Percentiles rank a stretch among this genome's conserved stretches.
These are phyloP conservation scores for Rhinichthys klamathensis DNA, from an alignment of 2,113 vertebrate species.

Conservation along the genomic window DNA sequence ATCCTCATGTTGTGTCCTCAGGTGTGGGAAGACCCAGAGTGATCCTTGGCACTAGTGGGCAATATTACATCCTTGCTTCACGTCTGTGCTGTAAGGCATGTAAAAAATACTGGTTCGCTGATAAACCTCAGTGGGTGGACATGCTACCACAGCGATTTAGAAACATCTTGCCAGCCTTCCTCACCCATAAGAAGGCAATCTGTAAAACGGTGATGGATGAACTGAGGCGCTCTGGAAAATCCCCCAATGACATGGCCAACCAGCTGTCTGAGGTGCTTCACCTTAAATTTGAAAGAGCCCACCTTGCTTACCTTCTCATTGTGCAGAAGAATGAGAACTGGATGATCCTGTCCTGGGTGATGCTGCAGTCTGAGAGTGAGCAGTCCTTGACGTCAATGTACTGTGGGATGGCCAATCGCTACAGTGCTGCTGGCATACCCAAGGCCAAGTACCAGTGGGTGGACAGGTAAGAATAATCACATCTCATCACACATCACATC, in stretches of 20 bases:
- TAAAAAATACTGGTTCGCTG: not conserved
- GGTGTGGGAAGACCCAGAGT: too few species aligned
- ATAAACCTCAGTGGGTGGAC: conserved; percentile 4
- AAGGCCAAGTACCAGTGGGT: conserved; percentile 48
- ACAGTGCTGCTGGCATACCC: conserved; percentile 14
- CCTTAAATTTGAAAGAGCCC: not conserved
- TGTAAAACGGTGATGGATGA: not conserved
- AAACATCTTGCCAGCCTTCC: not conserved
- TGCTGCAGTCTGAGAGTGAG: conserved; percentile 42
- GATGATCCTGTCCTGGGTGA: not conserved
- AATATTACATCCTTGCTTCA: conserved; percentile 9
- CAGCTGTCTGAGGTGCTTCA: conserved; percentile 1
- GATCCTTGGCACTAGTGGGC: conserved; percentile 37
- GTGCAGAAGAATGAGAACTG: conserved; percentile 34
- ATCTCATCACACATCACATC: not conserved
- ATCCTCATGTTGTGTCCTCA: too few species aligned
- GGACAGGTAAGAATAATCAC: conserved; percentile 25
- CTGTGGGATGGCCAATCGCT: conserved; percentile 21
- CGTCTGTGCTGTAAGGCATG: not conserved
- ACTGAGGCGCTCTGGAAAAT: conserved; percentile 4
- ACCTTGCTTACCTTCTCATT: not conserved
- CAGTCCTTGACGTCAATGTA: not conserved
- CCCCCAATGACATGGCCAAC: not conserved
- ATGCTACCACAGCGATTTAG: not conserved
- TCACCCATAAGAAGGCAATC: not conserved